Conservation (phyloP, 2,113 vertebrate genomes). For the Verasper variegatus region DNA sequence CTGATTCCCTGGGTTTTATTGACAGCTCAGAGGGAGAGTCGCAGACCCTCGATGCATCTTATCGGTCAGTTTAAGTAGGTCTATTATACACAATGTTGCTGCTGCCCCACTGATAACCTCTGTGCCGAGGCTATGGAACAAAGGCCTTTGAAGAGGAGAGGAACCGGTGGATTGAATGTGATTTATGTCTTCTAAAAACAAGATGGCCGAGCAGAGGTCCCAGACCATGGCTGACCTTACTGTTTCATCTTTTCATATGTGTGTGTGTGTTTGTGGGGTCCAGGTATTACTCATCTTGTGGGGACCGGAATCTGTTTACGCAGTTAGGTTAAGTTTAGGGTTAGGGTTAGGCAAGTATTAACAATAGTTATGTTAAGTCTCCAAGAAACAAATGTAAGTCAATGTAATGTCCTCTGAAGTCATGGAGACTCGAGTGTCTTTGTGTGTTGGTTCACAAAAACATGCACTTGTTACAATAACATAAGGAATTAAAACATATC, state of each 20-base stretch:
- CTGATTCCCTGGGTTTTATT: conserved; percentile 54
- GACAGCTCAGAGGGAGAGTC: conserved; percentile 60
- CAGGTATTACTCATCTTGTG: background rate
- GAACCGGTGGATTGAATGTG: conserved; percentile 66
- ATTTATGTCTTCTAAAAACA: conserved; percentile 76
- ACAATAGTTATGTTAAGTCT: too few relatives aligned
- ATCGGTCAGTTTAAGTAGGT: conserved; percentile 69
- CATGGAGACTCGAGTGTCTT: background rate
- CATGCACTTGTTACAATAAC: background rate
- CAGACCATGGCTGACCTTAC: conserved; percentile 73
- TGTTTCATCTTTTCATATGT: conserved; percentile 58
- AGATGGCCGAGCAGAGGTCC: conserved; percentile 67
- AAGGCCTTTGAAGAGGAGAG: conserved; percentile 79
- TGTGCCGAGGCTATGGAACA: conserved; percentile 68
- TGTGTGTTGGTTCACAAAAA: conserved; percentile 22
- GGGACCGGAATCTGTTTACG: background rate
- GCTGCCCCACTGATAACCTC: conserved; percentile 80
- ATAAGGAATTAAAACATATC: background rate
- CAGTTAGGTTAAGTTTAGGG: background rate
- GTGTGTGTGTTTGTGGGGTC: background rate
- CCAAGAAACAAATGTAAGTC: too few relatives aligned
- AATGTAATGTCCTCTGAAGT: too few relatives aligned
- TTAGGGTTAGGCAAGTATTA: background rate
- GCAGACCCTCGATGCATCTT: conserved; percentile 57
- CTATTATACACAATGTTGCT: conserved; percentile 77